Conservation (phyloP, 2,888 invertebrate genomes). For the Lasioglossum zephyrum region DNA sequence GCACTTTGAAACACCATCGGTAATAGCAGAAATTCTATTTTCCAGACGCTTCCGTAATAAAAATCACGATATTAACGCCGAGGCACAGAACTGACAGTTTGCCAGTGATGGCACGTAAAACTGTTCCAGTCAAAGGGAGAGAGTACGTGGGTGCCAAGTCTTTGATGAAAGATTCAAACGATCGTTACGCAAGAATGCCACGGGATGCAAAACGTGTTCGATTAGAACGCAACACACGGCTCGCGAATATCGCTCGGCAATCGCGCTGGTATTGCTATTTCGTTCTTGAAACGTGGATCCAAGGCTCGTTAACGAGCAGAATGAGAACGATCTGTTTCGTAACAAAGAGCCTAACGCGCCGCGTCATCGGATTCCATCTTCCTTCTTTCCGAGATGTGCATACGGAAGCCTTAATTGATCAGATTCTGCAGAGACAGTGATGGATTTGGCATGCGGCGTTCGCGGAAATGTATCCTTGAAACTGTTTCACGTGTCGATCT, state of each 20-base stretch:
- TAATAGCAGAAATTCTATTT: not conserved
- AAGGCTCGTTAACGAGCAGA: conserved; percentile 53
- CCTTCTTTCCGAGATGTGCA: conserved; percentile 13
- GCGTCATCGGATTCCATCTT: conserved; percentile 29
- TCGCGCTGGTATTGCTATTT: conserved; percentile 19
- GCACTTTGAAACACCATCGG: not conserved
- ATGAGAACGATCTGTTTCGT: conserved; percentile 46
- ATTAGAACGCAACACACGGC: conserved; percentile 54
- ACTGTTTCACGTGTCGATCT: not conserved
- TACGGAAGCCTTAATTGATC: conserved; percentile 49
- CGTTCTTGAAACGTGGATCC: conserved; percentile 14
- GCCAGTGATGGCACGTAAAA: conserved; percentile 3
- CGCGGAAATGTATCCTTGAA: conserved; percentile 53
- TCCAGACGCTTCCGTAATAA: not conserved
- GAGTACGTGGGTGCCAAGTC: conserved; percentile 15
- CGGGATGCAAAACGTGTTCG: conserved; percentile 39
- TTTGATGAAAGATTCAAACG: conserved; percentile 61
- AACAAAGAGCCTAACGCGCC: conserved; percentile 34
- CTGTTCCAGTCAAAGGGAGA: conserved; percentile 27
- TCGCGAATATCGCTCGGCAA: conserved; percentile 44
- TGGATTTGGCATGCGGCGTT: conserved; percentile 49
- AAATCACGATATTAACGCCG: not conserved
- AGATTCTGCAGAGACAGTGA: conserved; percentile 38
- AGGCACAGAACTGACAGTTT: not conserved
- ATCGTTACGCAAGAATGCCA: conserved; percentile 52